Conservation (phyloP, 2,113 vertebrate genomes). For the Amblyornis subalaris region DNA sequence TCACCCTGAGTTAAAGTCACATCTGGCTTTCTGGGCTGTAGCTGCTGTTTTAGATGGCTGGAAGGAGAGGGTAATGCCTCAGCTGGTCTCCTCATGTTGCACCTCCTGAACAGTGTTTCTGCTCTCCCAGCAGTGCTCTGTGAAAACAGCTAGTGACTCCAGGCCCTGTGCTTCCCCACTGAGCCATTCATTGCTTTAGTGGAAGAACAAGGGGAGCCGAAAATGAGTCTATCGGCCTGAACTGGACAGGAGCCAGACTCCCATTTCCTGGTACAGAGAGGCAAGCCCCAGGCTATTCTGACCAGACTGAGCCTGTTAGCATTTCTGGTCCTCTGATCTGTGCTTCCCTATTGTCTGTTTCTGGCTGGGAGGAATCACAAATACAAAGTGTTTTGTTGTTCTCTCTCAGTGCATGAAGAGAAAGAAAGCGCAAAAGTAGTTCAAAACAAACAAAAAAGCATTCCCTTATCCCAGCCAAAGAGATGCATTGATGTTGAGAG, state of each 20-base stretch:
- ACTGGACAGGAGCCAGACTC: slow-evolving; percentile 18
- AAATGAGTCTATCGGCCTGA: not conserved
- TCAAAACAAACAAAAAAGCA: not conserved
- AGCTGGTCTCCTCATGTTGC: slow-evolving; percentile 14
- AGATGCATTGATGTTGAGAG: not conserved
- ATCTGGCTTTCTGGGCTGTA: not conserved
- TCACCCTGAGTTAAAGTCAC: not conserved
- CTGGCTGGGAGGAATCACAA: slow-evolving; percentile 22
- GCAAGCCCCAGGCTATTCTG: slow-evolving; percentile 15
- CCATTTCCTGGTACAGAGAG: slow-evolving; percentile 31
- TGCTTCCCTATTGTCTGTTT: slow-evolving; percentile 28
- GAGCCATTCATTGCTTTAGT: slow-evolving; percentile 25
- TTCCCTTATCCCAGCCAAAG: not conserved
- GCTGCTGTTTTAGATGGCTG: not conserved
- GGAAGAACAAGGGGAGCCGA: slow-evolving; percentile 25
- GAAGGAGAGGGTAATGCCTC: not conserved
- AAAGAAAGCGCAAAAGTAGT: not conserved
- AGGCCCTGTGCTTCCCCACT: slow-evolving; percentile 26
- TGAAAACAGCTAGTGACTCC: slow-evolving; percentile 27
- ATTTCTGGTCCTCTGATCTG: slow-evolving; percentile 43
- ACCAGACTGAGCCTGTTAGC: slow-evolving; percentile 35
- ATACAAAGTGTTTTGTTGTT: slow-evolving; percentile 32
- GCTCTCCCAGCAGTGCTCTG: slow-evolving; percentile 7
- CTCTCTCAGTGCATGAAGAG: not conserved
- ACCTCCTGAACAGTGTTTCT: slow-evolving; percentile 2